Conservation (phyloP, 2,113 vertebrate genomes). For the Diadophis punctatus region DNA sequence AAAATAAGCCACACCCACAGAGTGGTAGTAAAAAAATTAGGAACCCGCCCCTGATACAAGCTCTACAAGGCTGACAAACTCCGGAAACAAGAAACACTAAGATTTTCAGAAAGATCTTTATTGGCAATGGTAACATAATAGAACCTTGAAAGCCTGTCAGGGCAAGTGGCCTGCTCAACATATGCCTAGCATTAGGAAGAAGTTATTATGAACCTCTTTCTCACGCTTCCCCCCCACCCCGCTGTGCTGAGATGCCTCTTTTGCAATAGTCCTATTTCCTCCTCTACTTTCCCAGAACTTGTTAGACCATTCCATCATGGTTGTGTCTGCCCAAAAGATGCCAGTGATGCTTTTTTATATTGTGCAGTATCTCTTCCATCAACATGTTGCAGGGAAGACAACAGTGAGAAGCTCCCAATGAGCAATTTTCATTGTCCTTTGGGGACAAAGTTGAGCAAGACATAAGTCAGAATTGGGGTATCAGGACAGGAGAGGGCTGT, state of each 20-base stretch:
- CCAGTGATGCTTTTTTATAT: neutral
- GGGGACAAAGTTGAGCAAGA: neutral
- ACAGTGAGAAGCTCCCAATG: neutral
- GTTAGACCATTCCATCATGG: neutral
- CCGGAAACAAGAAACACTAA: neutral
- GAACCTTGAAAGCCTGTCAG: neutral
- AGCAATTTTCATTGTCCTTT: neutral
- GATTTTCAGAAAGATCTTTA: neutral
- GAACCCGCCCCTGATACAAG: too few species aligned
- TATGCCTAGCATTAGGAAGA: neutral
- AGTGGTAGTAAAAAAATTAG: too few species aligned
- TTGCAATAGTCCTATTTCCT: neutral
- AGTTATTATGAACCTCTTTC: neutral
- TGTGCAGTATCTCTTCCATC: neutral
- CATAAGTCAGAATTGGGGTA: neutral
- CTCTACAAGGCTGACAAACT: neutral
- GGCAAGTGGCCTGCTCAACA: neutral
- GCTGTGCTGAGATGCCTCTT: neutral
- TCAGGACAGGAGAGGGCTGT: neutral
- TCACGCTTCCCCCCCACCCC: neutral
- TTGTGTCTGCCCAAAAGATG: neutral
- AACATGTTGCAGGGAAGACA: neutral
- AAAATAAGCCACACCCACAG: too few species aligned
- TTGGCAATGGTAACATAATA: neutral
- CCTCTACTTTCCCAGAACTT: neutral